phyloP scores from a whole-genome alignment of 2,888 invertebrate genomes.

The Acronicta alni region DNA sequence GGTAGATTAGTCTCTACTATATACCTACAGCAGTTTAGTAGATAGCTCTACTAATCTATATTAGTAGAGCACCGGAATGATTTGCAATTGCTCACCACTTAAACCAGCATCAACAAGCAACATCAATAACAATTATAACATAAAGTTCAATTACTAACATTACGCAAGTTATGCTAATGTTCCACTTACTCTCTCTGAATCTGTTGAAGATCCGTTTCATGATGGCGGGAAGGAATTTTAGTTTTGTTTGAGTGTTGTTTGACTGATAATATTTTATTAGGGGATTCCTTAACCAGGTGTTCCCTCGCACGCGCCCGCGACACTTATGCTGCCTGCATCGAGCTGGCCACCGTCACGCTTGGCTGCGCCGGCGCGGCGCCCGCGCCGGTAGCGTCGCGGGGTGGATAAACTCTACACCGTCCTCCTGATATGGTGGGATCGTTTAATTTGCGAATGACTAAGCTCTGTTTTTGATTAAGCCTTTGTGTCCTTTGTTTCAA shows the following conservation, averaged over 20 bases:
- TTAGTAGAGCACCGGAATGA: constrained; percentile 33
- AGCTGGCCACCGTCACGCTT: constrained; percentile 69
- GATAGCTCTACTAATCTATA: not conserved
- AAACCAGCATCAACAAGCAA: constrained; percentile 32
- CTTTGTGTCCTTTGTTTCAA: constrained; percentile 36
- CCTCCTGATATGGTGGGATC: constrained; percentile 54
- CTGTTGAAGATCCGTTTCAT: constrained; percentile 82
- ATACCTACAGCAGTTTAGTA: no score
- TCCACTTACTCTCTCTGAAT: constrained; percentile 78
- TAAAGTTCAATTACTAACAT: constrained; percentile 30
- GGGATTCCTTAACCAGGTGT: constrained; percentile 61
- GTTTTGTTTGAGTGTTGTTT: not conserved
- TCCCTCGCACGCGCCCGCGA: constrained; percentile 72
- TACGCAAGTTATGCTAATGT: constrained; percentile 19
- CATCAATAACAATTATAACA: constrained; percentile 42
- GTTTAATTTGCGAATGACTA: constrained; percentile 55
- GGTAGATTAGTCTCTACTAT: no score
- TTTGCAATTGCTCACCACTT: constrained; percentile 15
- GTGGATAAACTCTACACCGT: constrained; percentile 76
- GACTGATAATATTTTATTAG: constrained; percentile 8
- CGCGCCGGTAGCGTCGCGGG: constrained; percentile 73
- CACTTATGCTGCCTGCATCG: constrained; percentile 69
- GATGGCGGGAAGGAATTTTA: constrained; percentile 5
- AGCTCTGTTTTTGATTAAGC: constrained; percentile 34
- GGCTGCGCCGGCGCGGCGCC: constrained; percentile 65